phyloP scores from a whole-genome alignment of 2,797 vertebrate genomes.

The Lagodon rhomboides region DNA sequence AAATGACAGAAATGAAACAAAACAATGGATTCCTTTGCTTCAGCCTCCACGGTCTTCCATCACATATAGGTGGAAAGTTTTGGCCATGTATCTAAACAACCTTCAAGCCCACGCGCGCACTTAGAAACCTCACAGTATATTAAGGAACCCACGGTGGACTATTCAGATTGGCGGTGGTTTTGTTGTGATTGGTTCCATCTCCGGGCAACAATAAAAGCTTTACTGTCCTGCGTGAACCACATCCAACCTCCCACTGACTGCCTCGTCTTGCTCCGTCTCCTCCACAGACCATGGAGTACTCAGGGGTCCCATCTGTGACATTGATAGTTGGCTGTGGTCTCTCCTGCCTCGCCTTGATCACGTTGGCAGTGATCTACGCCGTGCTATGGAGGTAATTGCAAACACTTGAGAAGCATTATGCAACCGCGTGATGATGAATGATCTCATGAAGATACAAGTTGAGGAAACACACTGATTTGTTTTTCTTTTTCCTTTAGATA shows the following conservation, averaged over 20 bases:
- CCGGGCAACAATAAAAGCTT: slow-evolving; percentile 69
- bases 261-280: slow-evolving; percentile 70
- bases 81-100: slow-evolving; percentile 42
- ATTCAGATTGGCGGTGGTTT: slow-evolving; percentile 47
- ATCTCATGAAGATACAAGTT: no score
- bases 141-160: slow-evolving; percentile 55
- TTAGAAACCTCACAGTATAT: slow-evolving; percentile 62
- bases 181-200: slow-evolving; percentile 72
- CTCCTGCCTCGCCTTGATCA: slow-evolving; percentile 97
- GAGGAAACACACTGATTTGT: slow-evolving; percentile 4
- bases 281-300: slow-evolving; percentile 97
- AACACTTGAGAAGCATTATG: slow-evolving; percentile 8
- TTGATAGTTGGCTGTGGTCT: slow-evolving; percentile 99
- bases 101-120: slow-evolving; percentile 60
- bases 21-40: neutral
- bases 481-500: slow-evolving; percentile 82
- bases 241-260: slow-evolving; percentile 74
- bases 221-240: slow-evolving; percentile 68
- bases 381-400: slow-evolving; percentile 95
- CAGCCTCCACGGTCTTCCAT: slow-evolving; percentile 7
- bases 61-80: slow-evolving; percentile 47
- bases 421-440: neutral
- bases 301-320: slow-evolving; percentile 98
- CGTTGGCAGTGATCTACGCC: slow-evolving; percentile 95
- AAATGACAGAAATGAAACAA: neutral